Percentiles rank a stretch among this genome's conserved stretches.
Evolutionary conservation across 2,888 invertebrate genomes (phyloP).

Genomic region (Poecilobothrus nobilitatus): DNA sequence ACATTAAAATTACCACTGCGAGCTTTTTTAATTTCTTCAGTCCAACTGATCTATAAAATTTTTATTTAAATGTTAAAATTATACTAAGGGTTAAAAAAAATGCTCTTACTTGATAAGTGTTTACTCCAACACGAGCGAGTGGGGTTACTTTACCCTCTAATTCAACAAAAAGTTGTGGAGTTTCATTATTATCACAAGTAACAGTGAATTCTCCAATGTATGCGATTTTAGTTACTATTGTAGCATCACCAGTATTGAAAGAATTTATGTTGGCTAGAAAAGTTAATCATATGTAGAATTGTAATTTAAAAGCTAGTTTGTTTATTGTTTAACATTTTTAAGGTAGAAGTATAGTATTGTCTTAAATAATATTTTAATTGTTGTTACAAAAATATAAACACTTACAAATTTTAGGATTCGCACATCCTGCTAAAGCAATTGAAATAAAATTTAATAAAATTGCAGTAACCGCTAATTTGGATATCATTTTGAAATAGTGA

Average conservation of each 20-base stretch:
- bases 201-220: slow-evolving; percentile 85
- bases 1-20: slow-evolving; percentile 73
- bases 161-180: slow-evolving; percentile 78
- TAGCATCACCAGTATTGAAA: slow-evolving; percentile 88
- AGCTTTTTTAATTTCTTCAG: slow-evolving; percentile 75
- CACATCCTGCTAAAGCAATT: background rate
- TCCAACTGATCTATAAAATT: slow-evolving; percentile 75
- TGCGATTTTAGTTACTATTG: slow-evolving; percentile 80
- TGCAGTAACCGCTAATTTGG: background rate
- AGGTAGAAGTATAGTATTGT: too few relatives aligned
- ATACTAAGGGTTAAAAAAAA: background rate
- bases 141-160: slow-evolving; percentile 77
- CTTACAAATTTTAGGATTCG: background rate
- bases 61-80: slow-evolving; percentile 15
- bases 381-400: background rate
- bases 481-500: background rate
- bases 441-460: background rate
- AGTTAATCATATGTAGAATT: background rate
- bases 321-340: too few relatives aligned
- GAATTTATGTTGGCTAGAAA: slow-evolving; percentile 57
- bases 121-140: slow-evolving; percentile 67
- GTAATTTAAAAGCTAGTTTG: background rate
- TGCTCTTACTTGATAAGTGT: slow-evolving; percentile 72
- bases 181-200: slow-evolving; percentile 63
- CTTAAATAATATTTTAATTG: too few relatives aligned